Percentiles rank a stretch among this genome's conserved stretches.
phyloP scores from a whole-genome alignment of 2,113 vertebrate species.

The Calidris pugnax region DNA sequence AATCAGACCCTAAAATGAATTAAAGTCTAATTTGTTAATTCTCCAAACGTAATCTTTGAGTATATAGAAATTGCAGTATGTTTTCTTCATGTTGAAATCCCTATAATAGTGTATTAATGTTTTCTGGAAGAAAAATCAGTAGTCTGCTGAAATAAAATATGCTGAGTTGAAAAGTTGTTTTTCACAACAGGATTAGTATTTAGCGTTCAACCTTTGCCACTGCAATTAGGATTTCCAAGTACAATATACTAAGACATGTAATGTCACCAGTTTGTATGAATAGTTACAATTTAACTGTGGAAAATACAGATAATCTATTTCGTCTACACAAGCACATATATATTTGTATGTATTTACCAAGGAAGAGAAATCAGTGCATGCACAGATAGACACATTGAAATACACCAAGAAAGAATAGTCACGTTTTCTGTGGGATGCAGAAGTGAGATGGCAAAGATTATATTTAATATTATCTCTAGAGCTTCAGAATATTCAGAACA shows the following conservation, averaged over 20 bases:
- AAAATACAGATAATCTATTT: not conserved
- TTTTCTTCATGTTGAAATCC: slow-evolving; percentile 4
- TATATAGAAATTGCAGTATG: not conserved
- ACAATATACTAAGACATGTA: not conserved
- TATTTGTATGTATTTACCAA: not conserved
- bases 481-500: not conserved
- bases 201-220: not conserved
- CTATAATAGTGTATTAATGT: not conserved
- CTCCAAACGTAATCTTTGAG: not conserved
- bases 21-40: slow-evolving; percentile 54
- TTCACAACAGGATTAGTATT: not conserved
- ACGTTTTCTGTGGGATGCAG: not conserved
- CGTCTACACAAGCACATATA: not conserved
- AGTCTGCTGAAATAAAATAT: not conserved
- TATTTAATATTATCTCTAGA: not conserved
- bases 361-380: not conserved
- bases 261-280: not conserved
- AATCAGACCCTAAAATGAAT: slow-evolving; percentile 46
- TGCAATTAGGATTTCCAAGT: not conserved
- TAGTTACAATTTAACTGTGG: not conserved
- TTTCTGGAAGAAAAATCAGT: not conserved
- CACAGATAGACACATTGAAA: not conserved
- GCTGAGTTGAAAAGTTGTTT: not conserved
- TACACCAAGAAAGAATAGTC: not conserved
- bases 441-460: not conserved